These are phyloP conservation scores for Melieria crassipennis DNA, from an alignment of 2,888 invertebrate genomes.

Conservation along the genomic window DNA sequence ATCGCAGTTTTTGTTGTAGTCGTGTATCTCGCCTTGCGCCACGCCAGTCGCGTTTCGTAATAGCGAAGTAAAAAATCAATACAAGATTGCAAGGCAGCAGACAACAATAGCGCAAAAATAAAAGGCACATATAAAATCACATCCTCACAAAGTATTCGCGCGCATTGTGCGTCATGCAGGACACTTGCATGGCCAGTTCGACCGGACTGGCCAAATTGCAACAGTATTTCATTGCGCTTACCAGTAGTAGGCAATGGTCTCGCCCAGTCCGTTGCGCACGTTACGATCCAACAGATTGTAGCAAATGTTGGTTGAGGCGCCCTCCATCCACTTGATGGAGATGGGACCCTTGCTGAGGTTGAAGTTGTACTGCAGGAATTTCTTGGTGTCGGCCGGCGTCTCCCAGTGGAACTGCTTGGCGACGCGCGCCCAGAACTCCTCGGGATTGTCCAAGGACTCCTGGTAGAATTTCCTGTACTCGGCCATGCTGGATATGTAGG, in stretches of 20 bases:
- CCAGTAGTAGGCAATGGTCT: conserved; percentile 95
- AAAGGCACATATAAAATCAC: no score
- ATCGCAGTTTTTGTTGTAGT: no score
- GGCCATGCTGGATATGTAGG: conserved; percentile 76
- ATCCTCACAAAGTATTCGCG: no score
- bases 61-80: no score
- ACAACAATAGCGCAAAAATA: no score
- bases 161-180: no score
- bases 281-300: conserved; percentile 95
- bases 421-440: conserved; percentile 92
- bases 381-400: conserved; percentile 76
- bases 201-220: neutral
- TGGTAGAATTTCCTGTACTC: conserved; percentile 87
- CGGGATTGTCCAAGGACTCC: conserved; percentile 87
- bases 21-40: no score
- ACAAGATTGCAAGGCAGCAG: no score
- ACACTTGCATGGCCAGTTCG: no score
- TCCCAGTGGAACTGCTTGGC: conserved; percentile 96
- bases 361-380: conserved; percentile 91
- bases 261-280: conserved; percentile 87
- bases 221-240: conserved; percentile 68
- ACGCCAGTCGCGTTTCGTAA: no score
- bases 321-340: conserved; percentile 94
- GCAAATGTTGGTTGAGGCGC: conserved; percentile 93
- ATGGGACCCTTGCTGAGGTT: conserved; percentile 88